Evolutionary conservation across 2,888 invertebrate genomes (phyloP), one percentile per base, ranked within the genome.

Genomic region (Athrips mouffetella): DNA sequence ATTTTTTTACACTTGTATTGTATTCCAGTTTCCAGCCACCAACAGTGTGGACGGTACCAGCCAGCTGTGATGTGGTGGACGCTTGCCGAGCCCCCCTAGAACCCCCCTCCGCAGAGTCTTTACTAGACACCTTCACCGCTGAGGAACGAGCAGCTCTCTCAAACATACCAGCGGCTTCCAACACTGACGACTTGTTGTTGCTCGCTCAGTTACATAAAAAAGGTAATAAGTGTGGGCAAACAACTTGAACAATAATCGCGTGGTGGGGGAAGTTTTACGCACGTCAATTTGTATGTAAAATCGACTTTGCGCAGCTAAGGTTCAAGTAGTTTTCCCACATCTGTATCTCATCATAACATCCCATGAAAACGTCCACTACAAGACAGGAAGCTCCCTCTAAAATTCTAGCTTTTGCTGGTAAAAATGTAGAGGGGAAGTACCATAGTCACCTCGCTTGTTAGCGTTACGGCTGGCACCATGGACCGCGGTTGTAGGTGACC

Each of bases 151-250:
- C 89, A 16, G 91, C 92, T 1, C 90, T 96, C 7, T 87, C 92
- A 45, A 89, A 90, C 61, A 90, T 95, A 50, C 93, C 95, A 5
- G 94, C 95, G n/a, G 91, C 94, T 0, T 89, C 90, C 48, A 92
- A 93, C 70, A 89, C 91, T 0, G 94, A 95, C 53, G 96, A 96
- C 74, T 79, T 96, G 41, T 88, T 92, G 55, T 78, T 95, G 21
- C 91, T 96, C 64, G 92, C 91, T 1, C 90, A 90, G 60, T 70
- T 91, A 21, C 91, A 91, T 55, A 88, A 91, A 50, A 91, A 91
- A 74, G 89, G 89, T 85, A 49, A 20, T n/a, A n/a, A 37, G 2
- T 7, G 20, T 20, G 1, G 6, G 3, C 3, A 27, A 10, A n/a
- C 27, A 7, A 27, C 10, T 27, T 3, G 2, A 3, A 4, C 7